A percentile compares a stretch with the other conserved stretches of the same genome.
Evolutionary conservation across 2,888 invertebrate species (phyloP).

Genomic region (Epistrophella euchroma): DNA sequence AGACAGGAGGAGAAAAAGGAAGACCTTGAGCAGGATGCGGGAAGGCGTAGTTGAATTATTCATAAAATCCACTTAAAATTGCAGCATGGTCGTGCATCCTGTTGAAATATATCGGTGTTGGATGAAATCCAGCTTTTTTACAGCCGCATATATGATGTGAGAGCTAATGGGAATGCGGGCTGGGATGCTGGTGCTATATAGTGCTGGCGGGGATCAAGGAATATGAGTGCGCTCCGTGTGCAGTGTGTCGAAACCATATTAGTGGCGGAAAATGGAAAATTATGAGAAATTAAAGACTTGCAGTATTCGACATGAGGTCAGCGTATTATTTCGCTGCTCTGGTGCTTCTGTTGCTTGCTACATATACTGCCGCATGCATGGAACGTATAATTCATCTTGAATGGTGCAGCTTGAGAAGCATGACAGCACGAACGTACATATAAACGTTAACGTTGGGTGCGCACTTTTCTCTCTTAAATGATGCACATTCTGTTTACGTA

Average conservation of each 20-base stretch:
- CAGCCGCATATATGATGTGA: conserved; percentile 38
- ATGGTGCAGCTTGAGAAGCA: conserved; percentile 36
- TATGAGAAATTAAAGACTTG: conserved; percentile 75
- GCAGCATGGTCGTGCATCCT: conserved; percentile 72
- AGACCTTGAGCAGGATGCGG: conserved; percentile 69
- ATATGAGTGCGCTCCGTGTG: conserved; percentile 20
- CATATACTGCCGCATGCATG: conserved; percentile 18
- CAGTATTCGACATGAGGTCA: conserved; percentile 75
- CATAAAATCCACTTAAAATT: conserved; percentile 74
- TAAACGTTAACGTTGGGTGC: conserved; percentile 21
- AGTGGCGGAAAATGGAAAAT: conserved; percentile 74
- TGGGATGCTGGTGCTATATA: neutral
- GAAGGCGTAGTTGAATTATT: conserved; percentile 74
- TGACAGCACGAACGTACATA: conserved; percentile 33
- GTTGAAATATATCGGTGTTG: conserved; percentile 63
- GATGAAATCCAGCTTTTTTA: conserved; percentile 55
- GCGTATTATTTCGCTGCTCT: conserved; percentile 57
- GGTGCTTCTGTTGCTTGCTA: conserved; percentile 14
- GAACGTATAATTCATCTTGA: conserved; percentile 13
- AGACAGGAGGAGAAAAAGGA: conserved; percentile 13
- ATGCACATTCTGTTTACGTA: conserved; percentile 62
- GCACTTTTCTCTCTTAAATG: conserved; percentile 68
- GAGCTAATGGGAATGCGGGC: conserved; percentile 32
- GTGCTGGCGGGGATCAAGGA: neutral
- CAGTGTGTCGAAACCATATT: conserved; percentile 68